Evolutionary conservation across 2,113 vertebrate genomes (phyloP), one percentile per base, ranked within the genome.

Genomic region (Phalacrocorax aristotelis): DNA sequence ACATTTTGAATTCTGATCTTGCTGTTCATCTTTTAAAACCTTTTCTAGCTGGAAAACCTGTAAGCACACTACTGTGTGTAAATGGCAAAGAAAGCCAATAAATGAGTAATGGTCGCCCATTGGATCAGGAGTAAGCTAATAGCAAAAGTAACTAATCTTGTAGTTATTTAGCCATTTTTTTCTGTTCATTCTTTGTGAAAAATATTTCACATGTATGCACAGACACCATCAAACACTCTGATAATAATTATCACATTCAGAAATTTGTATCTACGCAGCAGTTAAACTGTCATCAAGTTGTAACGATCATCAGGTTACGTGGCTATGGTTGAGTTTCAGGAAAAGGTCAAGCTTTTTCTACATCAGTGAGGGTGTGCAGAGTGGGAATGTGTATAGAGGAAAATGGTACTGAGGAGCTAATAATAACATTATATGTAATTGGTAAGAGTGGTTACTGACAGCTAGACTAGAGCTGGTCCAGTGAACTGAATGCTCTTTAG

Each of bases 301-400:
- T 8, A 87, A 40, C 14, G 77, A 2, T 32, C 3, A 6, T 74
- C 36, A 77, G 17, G 9, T 83, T 83, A 46, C 19, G 4, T 27
- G 25, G 8, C 15, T 61, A 1, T n/a, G 11, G 62, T 77, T 61
- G 21, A 74, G 10, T 84, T 96, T 78, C 30, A 58, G 40, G 44
- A 5, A 65, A 77, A 81, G 16, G 10, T 86, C 12, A 48, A 26
- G 11, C 54, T 66, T 44, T 68, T 49, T 60, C 17, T 34, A 1
- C 8, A 13, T 49, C 0, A 4, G 10, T 70, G n/a, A 81, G n/a
- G 7, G 5, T 64, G 2, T 52, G 5, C 3, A 1, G 22, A 32
- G 29, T 51, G 11, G 46, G 10, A 17, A 22, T 15, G 7, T 14
- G 14, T 2, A 6, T n/a, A 48, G 36, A 55, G 36, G 30, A 57